Evolutionary conservation across 2,113 vertebrate genomes (phyloP).

Genomic region (Amblyornis subalaris): DNA sequence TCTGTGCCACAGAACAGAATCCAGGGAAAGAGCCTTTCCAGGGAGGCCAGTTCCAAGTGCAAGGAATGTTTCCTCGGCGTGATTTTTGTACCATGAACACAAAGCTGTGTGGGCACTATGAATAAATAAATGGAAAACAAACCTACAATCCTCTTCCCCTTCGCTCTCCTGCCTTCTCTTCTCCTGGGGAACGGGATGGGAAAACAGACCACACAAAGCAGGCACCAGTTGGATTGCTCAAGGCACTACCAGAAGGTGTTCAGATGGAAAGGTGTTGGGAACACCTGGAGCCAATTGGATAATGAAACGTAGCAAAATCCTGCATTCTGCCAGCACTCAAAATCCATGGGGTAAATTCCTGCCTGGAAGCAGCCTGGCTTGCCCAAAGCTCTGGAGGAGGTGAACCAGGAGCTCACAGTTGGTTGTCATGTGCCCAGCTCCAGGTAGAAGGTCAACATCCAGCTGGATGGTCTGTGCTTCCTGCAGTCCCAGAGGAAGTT

Average conservation of each 20-base stretch:
- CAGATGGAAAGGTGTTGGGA: not conserved
- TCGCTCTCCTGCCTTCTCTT: not conserved
- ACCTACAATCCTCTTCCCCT: not conserved
- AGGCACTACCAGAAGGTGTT: slow-evolving; percentile 28
- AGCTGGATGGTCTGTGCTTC: not conserved
- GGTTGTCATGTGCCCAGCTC: not conserved
- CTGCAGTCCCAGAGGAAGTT: not conserved
- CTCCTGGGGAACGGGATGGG: not conserved
- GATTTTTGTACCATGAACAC: not conserved
- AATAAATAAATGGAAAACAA: not conserved
- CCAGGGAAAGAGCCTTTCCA: not conserved
- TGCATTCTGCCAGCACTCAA: not conserved
- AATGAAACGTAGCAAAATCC: not conserved
- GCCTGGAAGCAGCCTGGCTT: not conserved
- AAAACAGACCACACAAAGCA: not conserved
- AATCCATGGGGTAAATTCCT: not conserved
- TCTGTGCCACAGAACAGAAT: not conserved
- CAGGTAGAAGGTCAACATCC: not conserved
- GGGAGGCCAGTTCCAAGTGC: not conserved
- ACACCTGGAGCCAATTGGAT: not conserved
- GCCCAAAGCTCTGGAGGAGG: not conserved
- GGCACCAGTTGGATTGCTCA: slow-evolving; percentile 1
- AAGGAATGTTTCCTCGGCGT: fast-evolving
- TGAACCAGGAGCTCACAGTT: not conserved
- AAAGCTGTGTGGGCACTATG: not conserved